Evolutionary conservation across 2,888 invertebrate genomes (phyloP).

Genomic region (Melinopterus prodromus): DNA sequence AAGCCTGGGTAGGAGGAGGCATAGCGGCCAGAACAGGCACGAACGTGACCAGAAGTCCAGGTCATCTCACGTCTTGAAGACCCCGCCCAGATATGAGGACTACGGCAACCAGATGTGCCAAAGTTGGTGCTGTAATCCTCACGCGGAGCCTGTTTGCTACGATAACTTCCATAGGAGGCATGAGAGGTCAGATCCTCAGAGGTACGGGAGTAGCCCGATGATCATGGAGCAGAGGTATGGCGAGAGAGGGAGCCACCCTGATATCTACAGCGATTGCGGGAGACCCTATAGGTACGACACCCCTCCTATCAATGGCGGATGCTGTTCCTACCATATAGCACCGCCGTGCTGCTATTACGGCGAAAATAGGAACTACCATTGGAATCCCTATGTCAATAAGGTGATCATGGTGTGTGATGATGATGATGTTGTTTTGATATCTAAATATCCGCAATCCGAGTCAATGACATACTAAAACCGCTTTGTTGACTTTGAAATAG

Average conservation of each 20-base stretch:
- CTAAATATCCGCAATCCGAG: no score
- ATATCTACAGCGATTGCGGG: conserved; percentile 55
- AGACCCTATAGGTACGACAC: conserved; percentile 40
- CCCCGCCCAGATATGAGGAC: conserved; percentile 55
- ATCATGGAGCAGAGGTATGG: conserved; percentile 54
- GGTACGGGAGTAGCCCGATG: conserved; percentile 62
- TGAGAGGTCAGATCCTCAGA: conserved; percentile 61
- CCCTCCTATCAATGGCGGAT: conserved; percentile 49
- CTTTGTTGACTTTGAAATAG: no score
- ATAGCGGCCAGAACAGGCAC: conserved; percentile 62
- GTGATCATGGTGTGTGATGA: conserved; percentile 23
- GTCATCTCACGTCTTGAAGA: conserved; percentile 64
- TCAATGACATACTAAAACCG: no score
- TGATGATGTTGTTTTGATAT: not conserved
- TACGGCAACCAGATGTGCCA: conserved; percentile 50
- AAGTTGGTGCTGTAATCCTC: conserved; percentile 56
- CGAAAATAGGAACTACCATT: conserved; percentile 53
- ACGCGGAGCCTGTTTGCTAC: conserved; percentile 56
- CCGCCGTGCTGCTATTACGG: conserved; percentile 56
- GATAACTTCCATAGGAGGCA: conserved; percentile 69
- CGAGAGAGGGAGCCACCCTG: conserved; percentile 57
- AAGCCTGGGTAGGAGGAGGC: conserved; percentile 66
- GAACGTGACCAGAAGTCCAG: conserved; percentile 73
- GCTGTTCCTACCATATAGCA: conserved; percentile 56
- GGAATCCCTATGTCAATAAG: conserved; percentile 46